Percentiles rank a stretch among this genome's conserved stretches.
These are phyloP conservation scores for Hemiscyllium ocellatum DNA, from an alignment of 2,113 vertebrate species.

Conservation along the genomic window DNA sequence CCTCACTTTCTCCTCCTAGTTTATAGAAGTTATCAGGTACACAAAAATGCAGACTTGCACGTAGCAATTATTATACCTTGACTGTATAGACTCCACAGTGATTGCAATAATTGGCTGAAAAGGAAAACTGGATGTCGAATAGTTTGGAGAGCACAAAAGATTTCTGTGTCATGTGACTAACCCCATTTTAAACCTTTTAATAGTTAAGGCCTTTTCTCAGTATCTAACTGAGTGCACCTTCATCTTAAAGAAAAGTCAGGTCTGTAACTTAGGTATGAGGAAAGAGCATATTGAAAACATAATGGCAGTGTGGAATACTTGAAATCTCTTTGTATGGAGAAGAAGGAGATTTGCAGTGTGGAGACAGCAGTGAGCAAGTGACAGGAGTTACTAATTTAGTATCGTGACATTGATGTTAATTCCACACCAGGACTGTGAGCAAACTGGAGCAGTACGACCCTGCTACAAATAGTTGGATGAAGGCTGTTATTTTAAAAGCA, in stretches of 20 bases:
- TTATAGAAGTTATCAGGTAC: background rate
- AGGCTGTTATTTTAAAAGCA: background rate
- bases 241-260: background rate
- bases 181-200: background rate
- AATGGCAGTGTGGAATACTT: background rate
- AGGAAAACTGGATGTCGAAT: background rate
- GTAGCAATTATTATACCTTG: background rate
- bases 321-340: background rate
- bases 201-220: background rate
- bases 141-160: background rate
- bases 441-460: background rate
- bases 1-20: too few relatives aligned
- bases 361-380: background rate
- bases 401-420: background rate
- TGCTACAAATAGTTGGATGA: background rate
- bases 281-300: background rate
- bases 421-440: background rate
- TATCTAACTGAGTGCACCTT: background rate
- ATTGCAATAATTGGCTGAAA: background rate
- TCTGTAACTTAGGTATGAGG: background rate
- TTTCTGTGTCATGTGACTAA: background rate
- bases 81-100: background rate
- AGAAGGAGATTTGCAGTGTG: background rate
- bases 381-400: background rate
- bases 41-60: background rate